Conservation (phyloP, 1,140 invertebrate genomes). For the Eriocheir sinensis region DNA sequence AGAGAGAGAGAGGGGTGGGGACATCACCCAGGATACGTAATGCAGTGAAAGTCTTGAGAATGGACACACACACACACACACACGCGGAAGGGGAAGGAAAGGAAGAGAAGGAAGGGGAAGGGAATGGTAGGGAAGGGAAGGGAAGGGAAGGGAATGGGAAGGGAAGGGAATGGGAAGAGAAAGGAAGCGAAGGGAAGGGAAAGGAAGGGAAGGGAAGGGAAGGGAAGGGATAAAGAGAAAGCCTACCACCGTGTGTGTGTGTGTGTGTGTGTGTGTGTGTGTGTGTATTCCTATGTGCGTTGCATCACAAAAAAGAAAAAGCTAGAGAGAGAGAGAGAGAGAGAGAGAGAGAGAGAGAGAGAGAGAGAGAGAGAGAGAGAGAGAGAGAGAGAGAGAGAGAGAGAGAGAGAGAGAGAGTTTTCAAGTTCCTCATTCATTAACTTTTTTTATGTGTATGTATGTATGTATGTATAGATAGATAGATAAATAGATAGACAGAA, state of each 20-base stretch:
- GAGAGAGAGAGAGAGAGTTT: background rate
- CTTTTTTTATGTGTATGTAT: too few species aligned
- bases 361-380: background rate
- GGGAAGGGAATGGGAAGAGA: background rate
- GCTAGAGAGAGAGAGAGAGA: background rate
- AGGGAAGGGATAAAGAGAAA: background rate
- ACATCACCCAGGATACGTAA: too few species aligned
- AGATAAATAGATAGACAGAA: too few species aligned
- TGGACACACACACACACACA: too few species aligned
- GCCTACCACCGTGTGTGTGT: background rate
- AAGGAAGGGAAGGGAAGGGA: background rate
- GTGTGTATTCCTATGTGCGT: too few species aligned
- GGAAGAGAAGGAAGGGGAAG: background rate
- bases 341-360: conserved; percentile 22
- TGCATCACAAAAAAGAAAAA: background rate
- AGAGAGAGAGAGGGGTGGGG: too few species aligned
- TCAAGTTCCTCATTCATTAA: too few species aligned
- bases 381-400: background rate
- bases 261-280: too few species aligned
- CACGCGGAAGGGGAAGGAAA: too few species aligned
- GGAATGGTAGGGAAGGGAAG: background rate
- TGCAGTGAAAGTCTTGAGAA: too few species aligned
- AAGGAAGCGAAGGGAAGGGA: background rate
- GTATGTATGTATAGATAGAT: too few species aligned
- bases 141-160: conserved; percentile 1